Base-by-base conservation (phyloP, 2,888 invertebrate species). In the Acanthosepion lycidas region DNA sequence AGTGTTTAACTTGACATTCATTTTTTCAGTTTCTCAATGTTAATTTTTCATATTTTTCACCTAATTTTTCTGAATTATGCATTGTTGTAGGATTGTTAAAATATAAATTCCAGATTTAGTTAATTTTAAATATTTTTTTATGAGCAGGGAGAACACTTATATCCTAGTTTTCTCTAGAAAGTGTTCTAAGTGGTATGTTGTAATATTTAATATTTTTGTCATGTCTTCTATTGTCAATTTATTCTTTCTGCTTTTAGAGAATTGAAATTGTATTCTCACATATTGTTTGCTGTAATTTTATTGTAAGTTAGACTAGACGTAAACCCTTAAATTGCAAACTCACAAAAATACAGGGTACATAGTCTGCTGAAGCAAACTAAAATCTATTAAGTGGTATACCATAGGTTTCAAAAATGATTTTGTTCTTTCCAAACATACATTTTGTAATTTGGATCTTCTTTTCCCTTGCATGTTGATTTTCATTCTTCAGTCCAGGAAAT, bases 191-290 rank as follows among this genome's bases (percentile, higher is more conserved):
- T 78, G 59, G 59, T 59, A 59, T 59, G 15, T 78, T 78, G n/a
- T 78, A 78, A 78, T 78, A 78, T 78, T 78, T 15, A 33, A 78
- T 78, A 78, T 78, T 78, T n/a, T 78, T 78, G 78, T 78, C n/a
- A 78, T 78, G 78, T 78, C n/a, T 78, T 59, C 23, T 59, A 59
- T 59, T 78, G 78, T 78, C 78, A 78, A 33, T 93, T 93, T 93
- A 53, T 92, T 91, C 23, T 49, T 92, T 92, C 53, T 93, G 93
- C 53, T 49, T 53, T 93, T 93, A 93, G 49, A 93, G n/a, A 42
- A 93, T 93, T 93, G 93, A 93, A 53, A 93, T 93, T 93, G 93
- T 93, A 93, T 93, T 93, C 51, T 93, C 93, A 92, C 26, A 28
- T 49, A n/a, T 23, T 78, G 78, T 78, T 78, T n/a, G 78, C 78